Evolutionary conservation across 2,113 vertebrate species (phyloP), one percentile per base, ranked within the genome.

Genomic region (Phylloscopus trochilus): DNA sequence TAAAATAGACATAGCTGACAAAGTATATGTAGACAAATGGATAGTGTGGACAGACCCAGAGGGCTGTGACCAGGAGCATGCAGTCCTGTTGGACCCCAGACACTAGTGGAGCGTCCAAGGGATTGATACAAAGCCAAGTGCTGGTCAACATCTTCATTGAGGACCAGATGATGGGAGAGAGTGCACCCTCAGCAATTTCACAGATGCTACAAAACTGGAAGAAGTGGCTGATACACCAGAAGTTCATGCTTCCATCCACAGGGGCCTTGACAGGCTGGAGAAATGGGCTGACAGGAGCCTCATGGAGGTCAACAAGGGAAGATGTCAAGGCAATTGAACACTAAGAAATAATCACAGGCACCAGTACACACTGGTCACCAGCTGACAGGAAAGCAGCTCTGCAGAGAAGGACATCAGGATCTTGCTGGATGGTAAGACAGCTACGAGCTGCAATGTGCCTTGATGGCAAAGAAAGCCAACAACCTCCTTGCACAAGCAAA

Each of bases 391-490:
- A 78, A 81, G 17, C 15, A 77, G 8, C 28, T 74, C 28, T 53
- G n/a, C 22, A 62, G 30, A 58, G 27, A 49, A 63, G 31, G 20
- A 49, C 22, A 75, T 85, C 2, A 9, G 17, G 15, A 11, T 37
- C 66, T 31, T 41, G 4, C 5, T 81, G 16, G 37, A 24, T 35
- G 24, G 4, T 16, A 78, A 69, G 19, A 17, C 47, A 51, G 10
- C 19, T 30, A 14, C 15, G 17, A 82, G 11, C 17, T n/a, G 28
- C 11, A 70, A 35, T 10, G 4, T 58, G 43, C 10, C 28, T 10
- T 49, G 19, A 6, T 0, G 0, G 18, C 10, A 35, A 56, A 52
- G 23, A 18, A 15, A 35, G 23, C 10, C 6, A 74, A 14, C n/a
- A 49, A 23, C 4, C 10, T 81, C 33, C 46, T 52, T 66, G 15